Evolutionary conservation across 2,797 vertebrate species (phyloP).

Genomic region (Gadopsis marmoratus): DNA sequence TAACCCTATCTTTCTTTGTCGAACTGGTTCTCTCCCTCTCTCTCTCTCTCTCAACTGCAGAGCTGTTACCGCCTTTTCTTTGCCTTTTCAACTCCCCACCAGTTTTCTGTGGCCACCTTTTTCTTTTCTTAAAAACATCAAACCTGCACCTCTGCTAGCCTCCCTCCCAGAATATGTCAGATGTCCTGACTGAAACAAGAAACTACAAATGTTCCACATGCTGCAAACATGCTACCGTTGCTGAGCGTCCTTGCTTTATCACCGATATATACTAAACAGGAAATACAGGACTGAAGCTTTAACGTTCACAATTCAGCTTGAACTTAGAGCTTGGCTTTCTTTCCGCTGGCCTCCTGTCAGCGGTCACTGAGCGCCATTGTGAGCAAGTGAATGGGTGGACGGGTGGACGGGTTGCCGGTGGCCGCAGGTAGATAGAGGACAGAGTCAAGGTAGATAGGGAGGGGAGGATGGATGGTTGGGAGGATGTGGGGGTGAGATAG

Average conservation of each 20-base stretch:
- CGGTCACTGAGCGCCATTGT: conserved; percentile 58
- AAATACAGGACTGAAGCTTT: not conserved
- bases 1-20: conserved; percentile 63
- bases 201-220: conserved; percentile 6
- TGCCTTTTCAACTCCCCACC: conserved; percentile 53
- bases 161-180: conserved; percentile 11
- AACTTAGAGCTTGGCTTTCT: conserved; percentile 13
- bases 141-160: conserved; percentile 31
- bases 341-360: conserved; percentile 36
- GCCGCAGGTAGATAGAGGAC: conserved; percentile 58
- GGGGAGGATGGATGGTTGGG: conserved; percentile 34
- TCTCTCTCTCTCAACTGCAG: conserved; percentile 55
- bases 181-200: not conserved
- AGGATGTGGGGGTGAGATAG: conserved; percentile 64
- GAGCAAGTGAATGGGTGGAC: conserved; percentile 58
- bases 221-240: not conserved
- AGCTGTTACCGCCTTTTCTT: conserved; percentile 40
- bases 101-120: conserved; percentile 61
- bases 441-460: conserved; percentile 43
- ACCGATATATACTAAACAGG: conserved; percentile 3
- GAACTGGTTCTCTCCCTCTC: conserved; percentile 47
- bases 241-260: not conserved
- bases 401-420: conserved; percentile 16
- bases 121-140: conserved; percentile 60
- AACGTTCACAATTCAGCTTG: conserved; percentile 5